Evolutionary conservation across 2,113 vertebrate species (phyloP), one percentile per base, ranked within the genome.

Genomic region (Plectropomus leopardus): DNA sequence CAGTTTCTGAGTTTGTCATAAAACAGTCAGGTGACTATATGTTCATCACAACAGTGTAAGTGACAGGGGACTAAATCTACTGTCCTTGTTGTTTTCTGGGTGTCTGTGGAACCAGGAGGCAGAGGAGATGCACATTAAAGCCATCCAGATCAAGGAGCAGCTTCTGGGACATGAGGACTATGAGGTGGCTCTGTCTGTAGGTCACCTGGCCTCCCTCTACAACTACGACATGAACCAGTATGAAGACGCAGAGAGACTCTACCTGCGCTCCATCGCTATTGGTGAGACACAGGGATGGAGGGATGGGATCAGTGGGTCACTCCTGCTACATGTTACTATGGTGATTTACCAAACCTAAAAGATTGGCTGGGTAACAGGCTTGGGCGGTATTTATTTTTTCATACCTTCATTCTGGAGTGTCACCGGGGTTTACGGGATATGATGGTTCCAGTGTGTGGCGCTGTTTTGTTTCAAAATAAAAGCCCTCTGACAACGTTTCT

Each of bases 181-280:
- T 2, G 98, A 99, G 94, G 98, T 99, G 69, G 98, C 98, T 2
- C 95, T 99, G 79, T 99, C 98, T 0, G 98, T 99, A 89, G 98
- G 98, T 66, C 98, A 99, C 79, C 94, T 99, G 86, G 98, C 98
- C 21, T 99, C 98, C 14, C 96, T 99, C 75, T 99, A 99, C 91
- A 99, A 99, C 95, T 99, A 99, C 17, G 98, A 99, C 88, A 99
- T 99, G 98, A 99, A 97, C 91, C 98, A 99, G 61, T 99, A 98
- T 34, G 98, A 99, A 71, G 97, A 99, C 51, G 98, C 98, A 13
- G 98, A 99, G 89, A 97, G 98, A 86, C 97, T 99, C 74, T 99
- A 99, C 93, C 93, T 99, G 91, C 95, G 98, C 86, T 99, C 98
- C 83, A 99, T 99, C 88, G 97, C 98, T 40, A 99, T 99, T 34